A percentile compares a stretch with the other conserved stretches of the same genome.
These are phyloP conservation scores for Yponomeuta plumbellus DNA, from an alignment of 2,888 invertebrate species.

Conservation along the genomic window DNA sequence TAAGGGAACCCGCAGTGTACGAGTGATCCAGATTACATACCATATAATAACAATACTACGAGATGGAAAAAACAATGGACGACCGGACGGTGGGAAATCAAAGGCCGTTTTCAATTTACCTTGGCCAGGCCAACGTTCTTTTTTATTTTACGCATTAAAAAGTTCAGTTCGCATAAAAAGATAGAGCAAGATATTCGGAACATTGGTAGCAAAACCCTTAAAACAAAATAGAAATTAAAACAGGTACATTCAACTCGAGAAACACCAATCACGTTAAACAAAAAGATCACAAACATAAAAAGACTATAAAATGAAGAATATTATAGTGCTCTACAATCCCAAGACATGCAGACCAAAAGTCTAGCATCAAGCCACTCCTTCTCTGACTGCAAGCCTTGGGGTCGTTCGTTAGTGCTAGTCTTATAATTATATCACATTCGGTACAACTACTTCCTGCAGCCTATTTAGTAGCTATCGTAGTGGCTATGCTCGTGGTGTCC, in stretches of 20 bases:
- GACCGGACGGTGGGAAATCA: slow-evolving; percentile 36
- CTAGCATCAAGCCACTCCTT: slow-evolving; percentile 48
- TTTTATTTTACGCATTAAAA: slow-evolving; percentile 38
- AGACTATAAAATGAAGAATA: slow-evolving; percentile 43
- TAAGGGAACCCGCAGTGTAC: slow-evolving; percentile 36
- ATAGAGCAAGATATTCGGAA: slow-evolving; percentile 18
- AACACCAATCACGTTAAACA: slow-evolving; percentile 57
- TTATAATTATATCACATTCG: slow-evolving; percentile 75
- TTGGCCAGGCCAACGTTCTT: slow-evolving; percentile 47
- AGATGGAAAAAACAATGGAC: slow-evolving; percentile 22
- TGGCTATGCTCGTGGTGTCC: slow-evolving; percentile 68
- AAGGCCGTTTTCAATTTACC: slow-evolving; percentile 34
- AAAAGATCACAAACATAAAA: slow-evolving; percentile 51
- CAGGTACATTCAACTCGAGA: slow-evolving; percentile 73
- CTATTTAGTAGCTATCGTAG: slow-evolving; percentile 71
- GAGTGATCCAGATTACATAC: slow-evolving; percentile 45
- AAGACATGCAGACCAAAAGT: slow-evolving; percentile 48
- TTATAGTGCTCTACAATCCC: slow-evolving; percentile 55
- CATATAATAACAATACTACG: not conserved
- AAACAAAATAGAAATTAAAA: slow-evolving; percentile 50
- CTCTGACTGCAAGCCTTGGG: slow-evolving; percentile 49
- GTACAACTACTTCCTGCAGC: slow-evolving; percentile 71
- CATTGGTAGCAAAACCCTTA: slow-evolving; percentile 16
- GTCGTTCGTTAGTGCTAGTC: slow-evolving; percentile 59
- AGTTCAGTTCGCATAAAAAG: slow-evolving; percentile 43